phyloP scores from a whole-genome alignment of 2,888 invertebrate genomes.

The Acanthoscelides obtectus region DNA sequence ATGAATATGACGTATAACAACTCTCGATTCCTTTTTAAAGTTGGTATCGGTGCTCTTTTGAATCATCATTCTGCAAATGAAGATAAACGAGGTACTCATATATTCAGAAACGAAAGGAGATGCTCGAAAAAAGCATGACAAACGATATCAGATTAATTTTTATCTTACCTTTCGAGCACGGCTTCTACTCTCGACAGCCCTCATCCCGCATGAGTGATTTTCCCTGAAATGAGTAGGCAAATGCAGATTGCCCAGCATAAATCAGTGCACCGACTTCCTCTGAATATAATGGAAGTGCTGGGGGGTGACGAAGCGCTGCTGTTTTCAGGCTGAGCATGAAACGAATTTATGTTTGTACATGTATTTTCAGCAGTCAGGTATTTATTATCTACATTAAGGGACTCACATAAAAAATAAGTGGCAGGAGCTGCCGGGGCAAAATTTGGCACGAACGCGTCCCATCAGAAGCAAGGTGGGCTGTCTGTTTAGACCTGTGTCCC shows the following conservation, averaged over 20 bases:
- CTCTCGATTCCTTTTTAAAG: background rate
- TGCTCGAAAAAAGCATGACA: background rate
- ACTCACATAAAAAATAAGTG: no score
- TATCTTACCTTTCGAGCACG: background rate
- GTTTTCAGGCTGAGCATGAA: background rate
- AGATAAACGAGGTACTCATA: background rate
- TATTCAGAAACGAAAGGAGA: background rate
- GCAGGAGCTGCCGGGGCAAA: no score
- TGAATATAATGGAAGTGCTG: background rate
- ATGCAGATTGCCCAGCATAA: background rate
- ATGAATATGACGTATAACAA: no score
- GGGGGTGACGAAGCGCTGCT: background rate
- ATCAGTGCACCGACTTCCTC: background rate
- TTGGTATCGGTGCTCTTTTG: background rate
- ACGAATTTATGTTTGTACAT: background rate
- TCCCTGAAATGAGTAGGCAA: background rate
- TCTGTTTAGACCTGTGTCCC: no score
- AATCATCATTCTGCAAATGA: background rate
- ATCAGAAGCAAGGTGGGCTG: no score
- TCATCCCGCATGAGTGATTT: background rate
- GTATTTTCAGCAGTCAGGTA: no score
- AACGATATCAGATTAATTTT: background rate
- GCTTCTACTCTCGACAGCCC: background rate
- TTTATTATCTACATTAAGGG: no score
- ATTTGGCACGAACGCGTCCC: no score